A percentile compares a stretch with the other conserved stretches of the same genome.
Conservation (phyloP, 1,140 invertebrate species). For the Frieseomelitta varia region DNA sequence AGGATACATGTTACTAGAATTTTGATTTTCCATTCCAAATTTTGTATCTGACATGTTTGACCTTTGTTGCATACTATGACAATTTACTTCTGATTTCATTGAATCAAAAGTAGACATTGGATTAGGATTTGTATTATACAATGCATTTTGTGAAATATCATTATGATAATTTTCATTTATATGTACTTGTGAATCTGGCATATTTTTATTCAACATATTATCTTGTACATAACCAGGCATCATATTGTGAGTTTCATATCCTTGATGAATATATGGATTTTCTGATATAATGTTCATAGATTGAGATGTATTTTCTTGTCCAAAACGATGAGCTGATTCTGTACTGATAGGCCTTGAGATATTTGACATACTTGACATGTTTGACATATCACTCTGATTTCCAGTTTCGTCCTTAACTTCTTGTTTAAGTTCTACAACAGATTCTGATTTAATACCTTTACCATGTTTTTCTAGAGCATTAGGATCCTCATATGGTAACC, state of each 20-base stretch:
- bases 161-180: conserved; percentile 63
- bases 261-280: conserved; percentile 69
- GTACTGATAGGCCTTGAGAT: conserved; percentile 71
- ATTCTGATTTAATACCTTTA: conserved; percentile 69
- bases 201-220: conserved; percentile 64
- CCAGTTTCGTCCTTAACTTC: conserved; percentile 77
- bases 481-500: conserved; percentile 87
- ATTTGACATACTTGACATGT: conserved; percentile 69
- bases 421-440: conserved; percentile 63
- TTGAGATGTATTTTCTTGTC: conserved; percentile 65
- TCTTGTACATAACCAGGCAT: conserved; percentile 69
- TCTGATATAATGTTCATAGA: conserved; percentile 63
- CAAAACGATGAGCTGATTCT: conserved; percentile 64
- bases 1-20: conserved; percentile 48
- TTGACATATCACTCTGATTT: conserved; percentile 70
- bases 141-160: conserved; percentile 65
- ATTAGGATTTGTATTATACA: conserved; percentile 63
- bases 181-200: conserved; percentile 57
- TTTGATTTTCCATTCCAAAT: conserved; percentile 64
- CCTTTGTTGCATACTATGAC: conserved; percentile 55
- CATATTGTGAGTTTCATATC: conserved; percentile 67
- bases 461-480: conserved; percentile 59
- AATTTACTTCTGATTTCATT: conserved; percentile 68
- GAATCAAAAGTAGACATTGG: conserved; percentile 59
- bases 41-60: conserved; percentile 53